A percentile compares a stretch with the other conserved stretches of the same genome.
Conservation (phyloP, 2,113 vertebrate species). For the Leuciscus idus region DNA sequence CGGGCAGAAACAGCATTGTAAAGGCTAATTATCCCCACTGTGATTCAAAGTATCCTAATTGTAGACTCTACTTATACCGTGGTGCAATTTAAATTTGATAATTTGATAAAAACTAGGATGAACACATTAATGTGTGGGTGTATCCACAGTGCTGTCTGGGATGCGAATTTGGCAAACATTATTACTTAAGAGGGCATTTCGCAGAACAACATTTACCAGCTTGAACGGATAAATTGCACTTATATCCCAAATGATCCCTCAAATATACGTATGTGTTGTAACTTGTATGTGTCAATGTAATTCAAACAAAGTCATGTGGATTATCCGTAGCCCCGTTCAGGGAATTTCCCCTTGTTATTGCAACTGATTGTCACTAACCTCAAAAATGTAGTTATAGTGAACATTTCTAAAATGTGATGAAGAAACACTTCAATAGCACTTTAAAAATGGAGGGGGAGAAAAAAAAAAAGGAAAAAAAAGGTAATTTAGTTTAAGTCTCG, state of each 20-base stretch:
- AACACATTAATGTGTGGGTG: slow-evolving; percentile 3
- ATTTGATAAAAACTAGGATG: slow-evolving; percentile 3
- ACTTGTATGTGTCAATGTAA: background rate
- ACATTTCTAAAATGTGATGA: background rate
- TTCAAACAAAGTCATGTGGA: background rate
- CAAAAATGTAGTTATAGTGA: background rate
- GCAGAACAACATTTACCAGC: background rate
- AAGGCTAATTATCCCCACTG: slow-evolving; percentile 10
- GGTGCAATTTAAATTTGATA: background rate
- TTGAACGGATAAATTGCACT: slow-evolving; percentile 26
- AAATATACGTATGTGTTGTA: background rate
- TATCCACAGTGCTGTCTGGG: slow-evolving; percentile 20
- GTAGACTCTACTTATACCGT: background rate
- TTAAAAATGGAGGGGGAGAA: background rate
- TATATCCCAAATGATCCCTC: slow-evolving; percentile 15
- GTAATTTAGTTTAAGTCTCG: slow-evolving; percentile 54
- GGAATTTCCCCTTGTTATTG: slow-evolving; percentile 24
- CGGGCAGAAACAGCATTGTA: background rate
- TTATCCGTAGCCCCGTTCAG: background rate
- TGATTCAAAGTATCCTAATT: slow-evolving; percentile 19
- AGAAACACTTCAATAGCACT: slow-evolving; percentile 21
- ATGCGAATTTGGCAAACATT: slow-evolving; percentile 14
- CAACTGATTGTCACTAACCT: slow-evolving; percentile 59
- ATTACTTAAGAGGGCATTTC: background rate
- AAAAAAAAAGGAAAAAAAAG: background rate